A percentile compares a stretch with the other conserved stretches of the same genome.
phyloP scores from a whole-genome alignment of 2,113 vertebrate species.

The Piaya cayana region DNA sequence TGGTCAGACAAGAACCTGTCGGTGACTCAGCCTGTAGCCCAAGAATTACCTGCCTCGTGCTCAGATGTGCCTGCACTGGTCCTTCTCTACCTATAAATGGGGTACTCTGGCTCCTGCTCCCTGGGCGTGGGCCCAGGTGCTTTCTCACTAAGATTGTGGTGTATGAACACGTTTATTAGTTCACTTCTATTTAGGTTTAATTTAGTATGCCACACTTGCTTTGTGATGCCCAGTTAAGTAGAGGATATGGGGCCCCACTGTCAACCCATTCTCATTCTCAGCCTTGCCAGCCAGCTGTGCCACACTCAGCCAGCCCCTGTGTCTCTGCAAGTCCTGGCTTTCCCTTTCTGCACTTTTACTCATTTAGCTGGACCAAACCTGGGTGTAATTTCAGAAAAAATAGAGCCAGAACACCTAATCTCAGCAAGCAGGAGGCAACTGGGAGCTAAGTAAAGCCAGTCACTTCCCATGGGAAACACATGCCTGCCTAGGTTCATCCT shows the following conservation, averaged over 20 bases:
- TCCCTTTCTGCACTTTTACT: neutral
- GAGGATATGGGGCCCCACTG: neutral
- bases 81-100: neutral
- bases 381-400: neutral
- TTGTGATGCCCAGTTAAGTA: neutral
- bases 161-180: neutral
- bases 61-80: neutral
- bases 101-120: neutral
- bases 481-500: neutral
- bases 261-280: neutral
- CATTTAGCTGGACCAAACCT: neutral
- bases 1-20: neutral
- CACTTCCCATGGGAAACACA: rapidly evolving
- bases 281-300: neutral
- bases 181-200: neutral
- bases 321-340: neutral
- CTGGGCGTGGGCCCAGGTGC: neutral
- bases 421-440: neutral
- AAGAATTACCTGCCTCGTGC: neutral
- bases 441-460: neutral
- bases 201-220: neutral
- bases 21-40: neutral
- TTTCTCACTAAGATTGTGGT: neutral
- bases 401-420: rapidly evolving
- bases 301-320: rapidly evolving